Evolutionary conservation across 2,113 vertebrate species (phyloP), one percentile per base, ranked within the genome.

Genomic region (Megaleporinus macrocephalus): DNA sequence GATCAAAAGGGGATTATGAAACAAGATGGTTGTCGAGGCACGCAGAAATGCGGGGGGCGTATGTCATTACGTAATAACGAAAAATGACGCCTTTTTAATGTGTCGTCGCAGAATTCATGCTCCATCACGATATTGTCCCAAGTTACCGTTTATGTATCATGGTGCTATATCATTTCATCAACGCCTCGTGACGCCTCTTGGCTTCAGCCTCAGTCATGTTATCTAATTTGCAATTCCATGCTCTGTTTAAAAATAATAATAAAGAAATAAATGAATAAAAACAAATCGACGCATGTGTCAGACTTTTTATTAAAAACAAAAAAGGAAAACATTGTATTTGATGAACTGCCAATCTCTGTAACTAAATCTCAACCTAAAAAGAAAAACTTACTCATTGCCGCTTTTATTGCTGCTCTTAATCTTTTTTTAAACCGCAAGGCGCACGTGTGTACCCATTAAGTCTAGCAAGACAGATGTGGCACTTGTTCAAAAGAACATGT

Each of bases 221-320:
- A 44, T 27, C 26, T 26, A 55, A 44, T 44, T 26, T 22, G 5
- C 66, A n/a, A 5, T n/a, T 36, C 4, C 47, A 47, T 66, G 26
- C 59, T 18, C 82, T 30, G 26, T 63, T 63, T n/a, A n/a, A n/a
- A n/a, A n/a, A n/a, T n/a, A n/a, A n/a, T 36, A 80, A 77, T 68
- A 20, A 74, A 53, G 76, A 70, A 68, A 69, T 84, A 92, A 87
- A 88, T 68, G 55, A 76, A 44, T 44, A 44, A 80, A 61, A 55
- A 55, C 78, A 80, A 66, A 76, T 18, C 62, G 83, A 47, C 20
- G 79, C 76, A 78, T 86, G 82, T 74, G 93, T 88, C 89, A 51
- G 90, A 86, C 79, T 80, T 83, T 94, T 94, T 93, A 93, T 91
- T 86, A 89, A 91, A 94, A 93, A 94, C 93, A 93, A 94, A 93